Evolutionary conservation across 1,140 invertebrate genomes (phyloP), one percentile per base, ranked within the genome.

Genomic region (Trypoxylus dichotomus): DNA sequence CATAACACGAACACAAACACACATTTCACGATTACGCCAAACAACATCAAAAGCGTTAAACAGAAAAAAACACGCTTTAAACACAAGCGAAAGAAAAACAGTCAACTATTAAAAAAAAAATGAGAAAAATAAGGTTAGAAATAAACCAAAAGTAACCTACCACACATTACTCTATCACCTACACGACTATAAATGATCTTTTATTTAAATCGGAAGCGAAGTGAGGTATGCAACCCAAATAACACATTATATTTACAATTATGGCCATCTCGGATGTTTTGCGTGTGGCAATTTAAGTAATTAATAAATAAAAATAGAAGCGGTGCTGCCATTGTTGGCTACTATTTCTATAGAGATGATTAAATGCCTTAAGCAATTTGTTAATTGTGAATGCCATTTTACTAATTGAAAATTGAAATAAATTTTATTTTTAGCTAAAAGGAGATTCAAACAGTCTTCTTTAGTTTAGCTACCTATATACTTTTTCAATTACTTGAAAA

Each of bases 151-250:
- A 19, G 41, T 73, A 74, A 77, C 76, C 76, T 77, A 77, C 76
- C 76, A 77, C 76, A 77, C 43, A 74, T 43, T 77, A 77, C 76
- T 37, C 68, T 72, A 43, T 68, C 76, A 73, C 60, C 76, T 72
- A 77, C 76, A 74, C 76, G 68, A 77, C 76, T 77, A 77, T 74
- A 74, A 74, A 41, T 41, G 37, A 74, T 19, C 72, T 43, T 37
- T 74, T 43, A 74, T 74, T 41, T 74, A 21, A 25, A 74, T 42
- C 19, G 21, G 3, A 13, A 74, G 32, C 3, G 19, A 41, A 7
- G 19, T 43, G 27, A 74, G n/a, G 29, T 74, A 74, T 32, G 72
- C 72, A 74, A 74, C 72, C 72, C 72, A 74, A 74, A 41, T 10
- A 13, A 13, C 72, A 74, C 32, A 15, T 41, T 42, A 41, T 7